Percentiles rank a stretch among this genome's conserved stretches.
Evolutionary conservation across 37 sponge, comb jelly and placozoan genomes (phyloP).

Genomic region (Aphrocallistes beatrix): DNA sequence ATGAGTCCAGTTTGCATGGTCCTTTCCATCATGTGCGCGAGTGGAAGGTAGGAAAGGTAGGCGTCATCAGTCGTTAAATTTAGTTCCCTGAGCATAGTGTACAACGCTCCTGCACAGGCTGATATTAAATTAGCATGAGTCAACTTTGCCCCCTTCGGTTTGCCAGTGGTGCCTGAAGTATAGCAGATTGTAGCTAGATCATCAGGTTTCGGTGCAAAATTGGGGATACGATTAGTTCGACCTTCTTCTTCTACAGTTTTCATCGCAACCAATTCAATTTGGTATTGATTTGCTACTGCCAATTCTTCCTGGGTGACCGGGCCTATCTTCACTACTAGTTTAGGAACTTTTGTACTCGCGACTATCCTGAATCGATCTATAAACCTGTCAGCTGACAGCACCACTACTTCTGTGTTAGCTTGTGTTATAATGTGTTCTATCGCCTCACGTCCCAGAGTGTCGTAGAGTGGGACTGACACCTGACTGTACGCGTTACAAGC

Average conservation of each 20-base stretch:
- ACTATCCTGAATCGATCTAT: constrained; percentile 26
- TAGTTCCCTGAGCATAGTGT: neutral
- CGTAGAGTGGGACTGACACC: constrained; percentile 83
- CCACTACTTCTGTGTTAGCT: constrained; percentile 35
- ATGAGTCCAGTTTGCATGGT: constrained; percentile 40
- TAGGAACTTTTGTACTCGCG: constrained; percentile 25
- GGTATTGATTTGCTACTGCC: constrained; percentile 26
- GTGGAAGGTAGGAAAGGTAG: constrained; percentile 89
- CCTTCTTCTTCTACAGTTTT: constrained; percentile 41
- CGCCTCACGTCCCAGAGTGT: constrained; percentile 91
- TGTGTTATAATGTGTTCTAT: constrained; percentile 78
- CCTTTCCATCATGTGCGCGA: constrained; percentile 93
- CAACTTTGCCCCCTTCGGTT: constrained; percentile 90
- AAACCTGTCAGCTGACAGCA: constrained; percentile 44
- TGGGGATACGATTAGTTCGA: neutral
- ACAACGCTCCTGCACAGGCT: constrained; percentile 24
- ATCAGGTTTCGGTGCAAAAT: constrained; percentile 39
- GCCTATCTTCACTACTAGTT: constrained; percentile 46
- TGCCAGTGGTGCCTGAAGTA: constrained; percentile 90
- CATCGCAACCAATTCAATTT: constrained; percentile 33
- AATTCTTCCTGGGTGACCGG: constrained; percentile 26
- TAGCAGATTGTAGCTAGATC: constrained; percentile 75
- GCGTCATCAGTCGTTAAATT: constrained; percentile 32
- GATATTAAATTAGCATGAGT: constrained; percentile 57
- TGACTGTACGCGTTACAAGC: constrained; percentile 66